These are phyloP conservation scores for Sus cebifrons DNA, from an alignment of 2,797 vertebrate species.

Conservation along the genomic window DNA sequence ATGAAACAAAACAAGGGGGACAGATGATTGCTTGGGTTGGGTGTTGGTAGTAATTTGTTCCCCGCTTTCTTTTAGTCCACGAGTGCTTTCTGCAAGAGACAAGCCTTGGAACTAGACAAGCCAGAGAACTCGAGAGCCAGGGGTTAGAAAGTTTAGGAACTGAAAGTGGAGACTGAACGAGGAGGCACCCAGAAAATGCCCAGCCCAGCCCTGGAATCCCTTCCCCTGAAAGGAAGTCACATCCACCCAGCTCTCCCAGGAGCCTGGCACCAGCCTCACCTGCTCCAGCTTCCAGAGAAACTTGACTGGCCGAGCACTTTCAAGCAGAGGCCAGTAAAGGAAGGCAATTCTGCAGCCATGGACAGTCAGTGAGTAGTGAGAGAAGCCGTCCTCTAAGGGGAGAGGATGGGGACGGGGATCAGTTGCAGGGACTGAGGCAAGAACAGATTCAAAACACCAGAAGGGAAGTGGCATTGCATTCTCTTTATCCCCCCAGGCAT, in stretches of 20 bases:
- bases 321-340: constrained; percentile 98
- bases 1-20: not conserved
- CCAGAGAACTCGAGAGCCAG: not conserved
- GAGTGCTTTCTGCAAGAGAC: not conserved
- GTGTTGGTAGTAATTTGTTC: not conserved
- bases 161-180: not conserved
- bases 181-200: not conserved
- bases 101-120: not conserved
- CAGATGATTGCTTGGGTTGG: not conserved
- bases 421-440: not conserved
- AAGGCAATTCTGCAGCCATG: constrained; percentile 98
- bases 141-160: not conserved
- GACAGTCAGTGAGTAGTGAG: constrained; percentile 97
- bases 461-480: not conserved
- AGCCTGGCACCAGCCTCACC: constrained; percentile 90
- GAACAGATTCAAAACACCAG: not conserved
- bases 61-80: not conserved
- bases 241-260: not conserved
- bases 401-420: constrained; percentile 41
- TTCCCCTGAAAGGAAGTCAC: not conserved
- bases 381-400: constrained; percentile 96
- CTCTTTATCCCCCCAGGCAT: not conserved
- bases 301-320: constrained; percentile 97
- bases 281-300: constrained; percentile 99
- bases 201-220: not conserved